Conservation (phyloP, 2,797 vertebrate species). For the Mionectes olivaceus region DNA sequence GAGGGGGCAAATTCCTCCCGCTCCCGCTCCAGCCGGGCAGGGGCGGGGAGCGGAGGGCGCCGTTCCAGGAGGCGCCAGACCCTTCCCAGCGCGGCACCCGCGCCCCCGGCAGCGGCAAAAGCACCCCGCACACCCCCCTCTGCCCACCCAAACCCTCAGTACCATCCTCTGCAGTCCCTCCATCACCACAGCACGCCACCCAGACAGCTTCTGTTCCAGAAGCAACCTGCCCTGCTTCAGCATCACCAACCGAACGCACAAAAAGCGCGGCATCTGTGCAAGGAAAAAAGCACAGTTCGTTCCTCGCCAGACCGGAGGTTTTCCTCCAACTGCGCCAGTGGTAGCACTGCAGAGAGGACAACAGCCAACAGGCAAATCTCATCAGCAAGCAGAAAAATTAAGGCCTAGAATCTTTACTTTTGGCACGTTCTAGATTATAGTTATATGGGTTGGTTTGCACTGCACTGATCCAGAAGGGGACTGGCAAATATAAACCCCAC, state of each 20-base stretch:
- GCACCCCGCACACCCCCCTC: not conserved
- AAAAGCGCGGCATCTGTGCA: accelerated
- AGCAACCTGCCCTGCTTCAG: not conserved
- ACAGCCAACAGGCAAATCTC: not conserved
- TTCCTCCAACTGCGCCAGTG: not conserved
- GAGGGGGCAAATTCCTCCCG: constrained; percentile 75
- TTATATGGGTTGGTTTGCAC: not conserved
- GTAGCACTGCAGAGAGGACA: not conserved
- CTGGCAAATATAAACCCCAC: constrained; percentile 4
- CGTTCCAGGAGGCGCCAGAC: not conserved
- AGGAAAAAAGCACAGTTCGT: not conserved
- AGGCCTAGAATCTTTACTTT: not conserved
- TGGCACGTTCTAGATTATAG: not conserved
- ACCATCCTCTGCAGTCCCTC: not conserved
- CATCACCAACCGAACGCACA: no score
- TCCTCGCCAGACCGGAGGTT: not conserved
- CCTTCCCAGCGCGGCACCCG: not conserved
- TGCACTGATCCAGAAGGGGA: not conserved
- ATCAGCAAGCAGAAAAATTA: not conserved
- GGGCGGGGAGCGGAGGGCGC: not conserved
- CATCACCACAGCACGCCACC: not conserved
- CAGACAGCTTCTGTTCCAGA: not conserved
- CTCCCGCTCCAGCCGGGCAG: not conserved
- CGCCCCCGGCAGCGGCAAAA: not conserved
- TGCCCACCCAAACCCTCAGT: not conserved